Conservation (phyloP, 23 tunicate species). For the Oikopleura dioica region DNA sequence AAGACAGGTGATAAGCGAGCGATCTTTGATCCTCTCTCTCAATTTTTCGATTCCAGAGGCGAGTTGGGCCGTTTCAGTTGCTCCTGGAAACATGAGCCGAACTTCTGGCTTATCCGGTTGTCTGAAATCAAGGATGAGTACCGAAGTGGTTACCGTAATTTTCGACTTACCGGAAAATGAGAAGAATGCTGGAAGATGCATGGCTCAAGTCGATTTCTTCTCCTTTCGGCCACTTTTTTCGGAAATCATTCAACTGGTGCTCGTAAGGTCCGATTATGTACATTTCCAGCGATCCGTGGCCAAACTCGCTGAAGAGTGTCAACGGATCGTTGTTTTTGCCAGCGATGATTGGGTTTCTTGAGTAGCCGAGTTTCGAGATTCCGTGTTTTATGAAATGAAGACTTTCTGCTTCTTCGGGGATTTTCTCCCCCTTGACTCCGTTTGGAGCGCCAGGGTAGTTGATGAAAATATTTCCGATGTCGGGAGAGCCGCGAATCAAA, state of each 20-base stretch:
- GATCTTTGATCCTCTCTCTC: conserved; percentile 3
- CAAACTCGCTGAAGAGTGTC: not conserved
- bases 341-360: not conserved
- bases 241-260: not conserved
- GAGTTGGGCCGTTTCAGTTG: not conserved
- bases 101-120: conserved; percentile 11
- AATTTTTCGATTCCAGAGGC: not conserved
- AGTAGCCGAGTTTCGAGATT: not conserved
- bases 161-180: not conserved
- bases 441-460: not conserved
- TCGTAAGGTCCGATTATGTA: not conserved
- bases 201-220: not conserved
- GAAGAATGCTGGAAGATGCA: not conserved
- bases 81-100: conserved; percentile 2
- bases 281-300: not conserved
- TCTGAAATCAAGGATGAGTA: not conserved
- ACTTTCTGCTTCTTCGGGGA: not conserved
- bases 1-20: not conserved
- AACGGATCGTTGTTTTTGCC: conserved; percentile 7
- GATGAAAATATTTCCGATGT: conserved; percentile 1
- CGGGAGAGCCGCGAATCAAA: not conserved
- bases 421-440: not conserved
- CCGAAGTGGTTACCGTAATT: too few relatives aligned
- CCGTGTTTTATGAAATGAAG: not conserved
- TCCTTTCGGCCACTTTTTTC: conserved; percentile 13